These are phyloP conservation scores for Epinephelus moara DNA, from an alignment of 2,113 vertebrate genomes.

Conservation along the genomic window DNA sequence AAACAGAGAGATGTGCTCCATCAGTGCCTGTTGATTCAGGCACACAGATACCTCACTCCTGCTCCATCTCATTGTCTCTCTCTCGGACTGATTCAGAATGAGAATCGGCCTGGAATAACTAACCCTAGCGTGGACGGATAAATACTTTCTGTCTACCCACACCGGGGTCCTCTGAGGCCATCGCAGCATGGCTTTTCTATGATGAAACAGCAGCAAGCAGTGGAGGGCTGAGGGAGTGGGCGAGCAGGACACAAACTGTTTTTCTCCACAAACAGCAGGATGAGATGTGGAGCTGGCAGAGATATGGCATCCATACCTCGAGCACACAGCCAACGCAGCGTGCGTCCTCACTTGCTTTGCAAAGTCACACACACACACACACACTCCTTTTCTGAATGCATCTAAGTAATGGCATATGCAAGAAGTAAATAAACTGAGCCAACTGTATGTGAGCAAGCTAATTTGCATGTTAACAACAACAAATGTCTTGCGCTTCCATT, in stretches of 20 bases:
- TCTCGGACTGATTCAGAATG: slow-evolving; percentile 25
- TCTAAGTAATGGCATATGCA: slow-evolving; percentile 48
- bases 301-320: slow-evolving; percentile 67
- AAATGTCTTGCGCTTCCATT: slow-evolving; percentile 27
- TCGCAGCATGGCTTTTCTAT: slow-evolving; percentile 69
- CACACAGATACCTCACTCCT: not conserved
- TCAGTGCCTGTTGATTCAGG: slow-evolving; percentile 46
- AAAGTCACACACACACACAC: slow-evolving; percentile 48
- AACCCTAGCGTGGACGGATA: slow-evolving; percentile 44
- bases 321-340: slow-evolving; percentile 66
- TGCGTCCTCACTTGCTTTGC: slow-evolving; percentile 58
- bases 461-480: slow-evolving; percentile 60
- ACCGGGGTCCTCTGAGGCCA: slow-evolving; percentile 63
- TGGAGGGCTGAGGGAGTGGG: slow-evolving; percentile 71
- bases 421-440: slow-evolving; percentile 57
- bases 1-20: not conserved
- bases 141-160: slow-evolving; percentile 62
- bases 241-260: slow-evolving; percentile 72
- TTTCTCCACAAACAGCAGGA: slow-evolving; percentile 76
- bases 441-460: slow-evolving; percentile 37
- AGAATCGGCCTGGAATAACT: slow-evolving; percentile 60
- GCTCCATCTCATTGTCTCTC: slow-evolving; percentile 19
- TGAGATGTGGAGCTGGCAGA: slow-evolving; percentile 69
- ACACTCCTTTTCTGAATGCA: slow-evolving; percentile 9
- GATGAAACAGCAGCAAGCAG: slow-evolving; percentile 70